A percentile compares a stretch with the other conserved stretches of the same genome.
These are phyloP conservation scores for Scaptomyza cyrtandrae DNA, from an alignment of 2,888 invertebrate genomes.

Conservation along the genomic window DNA sequence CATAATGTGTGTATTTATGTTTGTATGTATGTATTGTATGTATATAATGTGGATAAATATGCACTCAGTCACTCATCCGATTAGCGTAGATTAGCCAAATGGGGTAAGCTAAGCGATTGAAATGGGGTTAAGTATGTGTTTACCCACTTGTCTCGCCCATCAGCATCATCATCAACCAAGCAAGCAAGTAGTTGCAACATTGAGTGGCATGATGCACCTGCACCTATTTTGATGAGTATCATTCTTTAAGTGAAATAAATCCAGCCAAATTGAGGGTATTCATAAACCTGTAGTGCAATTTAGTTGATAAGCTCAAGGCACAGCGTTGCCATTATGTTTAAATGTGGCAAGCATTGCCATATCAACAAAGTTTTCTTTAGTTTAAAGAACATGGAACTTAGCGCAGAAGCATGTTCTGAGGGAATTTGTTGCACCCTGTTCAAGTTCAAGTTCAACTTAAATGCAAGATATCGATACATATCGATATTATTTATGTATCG, in stretches of 20 bases:
- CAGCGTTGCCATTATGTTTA: not conserved
- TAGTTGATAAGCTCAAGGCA: too few species aligned
- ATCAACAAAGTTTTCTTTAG: not conserved
- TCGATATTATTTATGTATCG: not conserved
- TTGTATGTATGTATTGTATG: not conserved
- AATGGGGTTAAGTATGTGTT: constrained; percentile 48
- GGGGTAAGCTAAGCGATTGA: constrained; percentile 10
- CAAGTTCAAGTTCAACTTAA: too few species aligned
- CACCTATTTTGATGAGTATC: not conserved
- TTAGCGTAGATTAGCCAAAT: constrained; percentile 40
- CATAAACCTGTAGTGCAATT: too few species aligned
- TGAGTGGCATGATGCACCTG: constrained; percentile 9
- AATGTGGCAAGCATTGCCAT: not conserved
- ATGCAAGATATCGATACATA: not conserved
- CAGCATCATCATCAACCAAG: constrained; percentile 9
- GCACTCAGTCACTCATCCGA: constrained; percentile 14
- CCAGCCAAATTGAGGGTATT: not conserved
- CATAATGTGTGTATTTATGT: constrained; percentile 22
- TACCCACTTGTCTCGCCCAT: constrained; percentile 23
- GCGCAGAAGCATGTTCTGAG: too few species aligned
- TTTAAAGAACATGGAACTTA: too few species aligned
- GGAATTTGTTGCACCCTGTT: too few species aligned
- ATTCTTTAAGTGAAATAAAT: constrained; percentile 9
- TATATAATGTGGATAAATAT: not conserved
- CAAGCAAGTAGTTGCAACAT: constrained; percentile 4